Conservation (phyloP, 1,140 invertebrate genomes). For the Bombus cullumanus region DNA sequence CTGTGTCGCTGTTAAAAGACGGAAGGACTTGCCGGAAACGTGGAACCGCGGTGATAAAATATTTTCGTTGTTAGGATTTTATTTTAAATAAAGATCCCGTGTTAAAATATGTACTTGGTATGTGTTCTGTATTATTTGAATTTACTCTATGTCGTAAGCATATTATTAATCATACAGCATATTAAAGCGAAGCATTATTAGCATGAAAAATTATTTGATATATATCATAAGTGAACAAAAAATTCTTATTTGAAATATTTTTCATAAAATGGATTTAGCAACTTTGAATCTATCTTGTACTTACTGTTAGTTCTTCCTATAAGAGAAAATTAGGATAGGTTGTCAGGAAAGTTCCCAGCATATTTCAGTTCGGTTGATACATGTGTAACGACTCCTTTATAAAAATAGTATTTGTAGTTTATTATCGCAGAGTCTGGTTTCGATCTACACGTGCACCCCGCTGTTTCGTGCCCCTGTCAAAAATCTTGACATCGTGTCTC, state of each 20-base stretch:
- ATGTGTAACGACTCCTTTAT: conserved; percentile 21
- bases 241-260: not conserved
- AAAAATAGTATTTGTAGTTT: conserved; percentile 62
- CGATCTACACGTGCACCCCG: conserved; percentile 36
- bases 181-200: not conserved
- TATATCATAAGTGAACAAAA: not conserved
- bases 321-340: not conserved
- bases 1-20: not conserved
- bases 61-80: not conserved
- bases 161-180: not conserved
- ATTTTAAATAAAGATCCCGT: not conserved
- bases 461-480: conserved; percentile 10
- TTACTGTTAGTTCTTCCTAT: not conserved
- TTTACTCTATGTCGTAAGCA: not conserved
- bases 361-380: conserved; percentile 13
- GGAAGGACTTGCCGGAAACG: conserved; percentile 27
- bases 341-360: not conserved
- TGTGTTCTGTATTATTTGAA: not conserved
- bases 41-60: conserved; percentile 27
- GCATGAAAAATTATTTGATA: not conserved
- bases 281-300: not conserved
- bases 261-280: not conserved
- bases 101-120: not conserved
- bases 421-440: conserved; percentile 59
- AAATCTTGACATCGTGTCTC: conserved; percentile 19